A percentile compares a stretch with the other conserved stretches of the same genome.
Evolutionary conservation across 2,888 invertebrate genomes (phyloP).

Genomic region (Doris montereyensis): DNA sequence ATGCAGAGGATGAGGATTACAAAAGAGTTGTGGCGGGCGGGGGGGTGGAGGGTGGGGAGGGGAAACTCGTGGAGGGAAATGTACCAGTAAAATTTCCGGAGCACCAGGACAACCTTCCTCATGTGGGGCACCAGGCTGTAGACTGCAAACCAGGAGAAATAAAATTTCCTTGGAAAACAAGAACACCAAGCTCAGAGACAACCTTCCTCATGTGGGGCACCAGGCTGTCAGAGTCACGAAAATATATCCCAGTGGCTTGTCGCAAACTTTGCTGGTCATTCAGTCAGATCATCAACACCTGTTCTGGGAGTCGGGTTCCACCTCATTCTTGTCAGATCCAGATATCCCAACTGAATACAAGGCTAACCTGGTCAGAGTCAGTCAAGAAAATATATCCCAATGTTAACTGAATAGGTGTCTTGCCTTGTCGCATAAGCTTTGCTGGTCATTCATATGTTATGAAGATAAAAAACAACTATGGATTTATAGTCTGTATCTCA

Average conservation of each 20-base stretch:
- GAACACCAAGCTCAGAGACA: slow-evolving; percentile 97
- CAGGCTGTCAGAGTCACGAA: too few species aligned
- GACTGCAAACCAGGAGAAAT: too few species aligned
- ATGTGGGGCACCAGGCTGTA: slow-evolving; percentile 99
- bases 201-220: slow-evolving; percentile 99
- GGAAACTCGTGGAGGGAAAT: too few species aligned
- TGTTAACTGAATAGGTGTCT: too few species aligned
- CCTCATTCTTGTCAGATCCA: slow-evolving; percentile 95
- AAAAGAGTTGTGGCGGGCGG: not conserved
- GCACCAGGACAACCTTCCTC: slow-evolving; percentile 98
- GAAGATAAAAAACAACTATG: too few species aligned
- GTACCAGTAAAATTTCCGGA: too few species aligned
- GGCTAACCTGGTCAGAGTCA: slow-evolving; percentile 81
- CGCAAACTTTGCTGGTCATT: slow-evolving; percentile 97
- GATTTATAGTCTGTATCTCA: too few species aligned
- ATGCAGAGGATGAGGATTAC: too few species aligned
- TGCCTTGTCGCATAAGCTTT: too few species aligned
- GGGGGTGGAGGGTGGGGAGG: not conserved
- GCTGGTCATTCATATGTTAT: too few species aligned
- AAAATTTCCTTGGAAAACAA: slow-evolving; percentile 99
- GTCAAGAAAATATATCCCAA: too few species aligned
- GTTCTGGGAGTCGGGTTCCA: slow-evolving; percentile 95
- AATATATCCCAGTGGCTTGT: slow-evolving; percentile 95
- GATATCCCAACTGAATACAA: slow-evolving; percentile 93
- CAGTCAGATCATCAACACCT: slow-evolving; percentile 95